Evolutionary conservation across 2,888 invertebrate genomes (phyloP).

Genomic region (Chymomyza fuscimana): DNA sequence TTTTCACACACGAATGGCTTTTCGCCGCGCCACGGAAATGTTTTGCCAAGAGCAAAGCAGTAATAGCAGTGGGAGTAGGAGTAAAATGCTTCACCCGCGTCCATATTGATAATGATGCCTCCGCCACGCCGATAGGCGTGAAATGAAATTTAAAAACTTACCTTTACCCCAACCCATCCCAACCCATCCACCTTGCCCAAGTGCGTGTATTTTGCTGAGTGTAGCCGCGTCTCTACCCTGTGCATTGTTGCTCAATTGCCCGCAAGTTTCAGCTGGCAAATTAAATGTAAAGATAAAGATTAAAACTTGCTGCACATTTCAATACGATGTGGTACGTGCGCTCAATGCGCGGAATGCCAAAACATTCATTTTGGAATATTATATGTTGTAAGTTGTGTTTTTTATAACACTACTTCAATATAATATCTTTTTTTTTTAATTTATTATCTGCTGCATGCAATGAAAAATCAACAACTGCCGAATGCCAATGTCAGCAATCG

Average conservation of each 20-base stretch:
- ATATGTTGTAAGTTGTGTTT: background rate
- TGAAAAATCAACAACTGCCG: background rate
- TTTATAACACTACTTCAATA: background rate
- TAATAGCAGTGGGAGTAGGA: background rate
- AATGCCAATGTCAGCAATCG: background rate
- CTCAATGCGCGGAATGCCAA: constrained; percentile 30
- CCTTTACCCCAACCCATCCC: background rate
- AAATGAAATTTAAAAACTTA: constrained; percentile 41
- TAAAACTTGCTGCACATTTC: constrained; percentile 9
- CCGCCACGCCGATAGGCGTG: constrained; percentile 54
- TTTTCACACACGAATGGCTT: constrained; percentile 71
- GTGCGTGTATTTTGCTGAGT: background rate
- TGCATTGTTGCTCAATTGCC: constrained; percentile 51
- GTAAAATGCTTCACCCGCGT: background rate
- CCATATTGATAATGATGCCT: constrained; percentile 3
- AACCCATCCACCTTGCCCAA: background rate
- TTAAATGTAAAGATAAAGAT: constrained; percentile 56
- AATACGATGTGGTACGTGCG: constrained; percentile 14
- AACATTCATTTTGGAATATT: constrained; percentile 13
- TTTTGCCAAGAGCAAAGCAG: constrained; percentile 41
- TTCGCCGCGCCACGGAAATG: constrained; percentile 54
- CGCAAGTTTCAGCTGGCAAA: constrained; percentile 45
- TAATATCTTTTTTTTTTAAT: background rate
- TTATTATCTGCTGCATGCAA: background rate
- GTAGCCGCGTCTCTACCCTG: constrained; percentile 27